Conservation (phyloP, 2,888 invertebrate species). For the Melanchra persicariae region DNA sequence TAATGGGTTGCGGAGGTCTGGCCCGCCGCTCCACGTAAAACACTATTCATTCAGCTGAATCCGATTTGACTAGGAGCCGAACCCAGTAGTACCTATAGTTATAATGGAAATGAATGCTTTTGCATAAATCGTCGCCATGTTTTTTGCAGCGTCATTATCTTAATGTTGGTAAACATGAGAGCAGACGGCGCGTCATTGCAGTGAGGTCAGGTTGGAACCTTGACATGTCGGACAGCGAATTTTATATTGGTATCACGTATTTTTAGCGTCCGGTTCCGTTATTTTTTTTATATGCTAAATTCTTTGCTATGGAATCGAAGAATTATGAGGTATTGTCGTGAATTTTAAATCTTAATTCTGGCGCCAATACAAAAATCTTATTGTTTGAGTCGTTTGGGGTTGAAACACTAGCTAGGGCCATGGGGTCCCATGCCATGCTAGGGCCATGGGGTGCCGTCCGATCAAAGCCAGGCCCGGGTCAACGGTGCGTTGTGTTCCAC, state of each 20-base stretch:
- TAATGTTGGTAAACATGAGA: conserved; percentile 44
- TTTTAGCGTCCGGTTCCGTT: conserved; percentile 27
- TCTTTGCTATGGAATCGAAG: background rate
- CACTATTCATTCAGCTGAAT: too few relatives aligned
- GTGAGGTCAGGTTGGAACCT: conserved; percentile 36
- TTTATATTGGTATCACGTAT: conserved; percentile 27
- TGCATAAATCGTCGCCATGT: conserved; percentile 24
- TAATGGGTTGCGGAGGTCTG: too few relatives aligned
- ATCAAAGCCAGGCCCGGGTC: too few relatives aligned
- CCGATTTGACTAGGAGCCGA: too few relatives aligned
- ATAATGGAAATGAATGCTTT: background rate
- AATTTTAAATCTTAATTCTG: conserved; percentile 3
- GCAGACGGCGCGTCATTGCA: conserved; percentile 8
- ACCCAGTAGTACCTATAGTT: too few relatives aligned
- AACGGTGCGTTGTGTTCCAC: too few relatives aligned
- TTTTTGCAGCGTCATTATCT: conserved; percentile 31
- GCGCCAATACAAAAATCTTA: too few relatives aligned
- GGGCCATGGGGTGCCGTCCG: too few relatives aligned
- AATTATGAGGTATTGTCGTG: background rate
- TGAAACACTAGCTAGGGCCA: too few relatives aligned
- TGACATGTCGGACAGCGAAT: conserved; percentile 29
- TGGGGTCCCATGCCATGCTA: too few relatives aligned
- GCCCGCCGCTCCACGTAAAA: too few relatives aligned
- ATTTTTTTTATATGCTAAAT: background rate
- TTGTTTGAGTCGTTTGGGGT: too few relatives aligned